These are phyloP conservation scores for Sandelia bainsii DNA, from an alignment of 2,797 vertebrate genomes.

Conservation along the genomic window DNA sequence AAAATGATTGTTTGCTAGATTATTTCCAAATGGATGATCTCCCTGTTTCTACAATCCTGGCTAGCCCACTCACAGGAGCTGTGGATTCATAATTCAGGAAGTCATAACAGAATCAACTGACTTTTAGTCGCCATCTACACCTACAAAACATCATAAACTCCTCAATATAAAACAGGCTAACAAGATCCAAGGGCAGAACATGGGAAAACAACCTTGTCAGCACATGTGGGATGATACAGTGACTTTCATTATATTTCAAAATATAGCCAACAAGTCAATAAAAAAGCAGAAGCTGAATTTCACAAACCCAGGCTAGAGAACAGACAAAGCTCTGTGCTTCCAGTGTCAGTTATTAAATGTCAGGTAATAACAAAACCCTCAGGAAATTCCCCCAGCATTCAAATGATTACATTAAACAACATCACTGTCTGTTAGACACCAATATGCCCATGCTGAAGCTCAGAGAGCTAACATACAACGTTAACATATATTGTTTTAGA, in stretches of 20 bases:
- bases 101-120: slow-evolving; percentile 7
- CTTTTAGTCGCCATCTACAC: not conserved
- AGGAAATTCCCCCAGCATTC: slow-evolving; percentile 68
- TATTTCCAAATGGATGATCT: slow-evolving; percentile 37
- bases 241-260: slow-evolving; percentile 42
- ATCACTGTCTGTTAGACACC: slow-evolving; percentile 23
- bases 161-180: not conserved
- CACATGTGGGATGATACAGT: slow-evolving; percentile 3
- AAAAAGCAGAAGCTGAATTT: slow-evolving; percentile 43
- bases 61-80: slow-evolving; percentile 3
- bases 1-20: slow-evolving; percentile 41
- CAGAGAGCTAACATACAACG: not conserved
- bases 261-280: slow-evolving; percentile 3
- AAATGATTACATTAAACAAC: slow-evolving; percentile 61
- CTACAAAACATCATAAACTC: not conserved
- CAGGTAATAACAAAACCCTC: slow-evolving; percentile 56
- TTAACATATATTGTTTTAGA: slow-evolving; percentile 9
- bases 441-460: not conserved
- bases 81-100: slow-evolving; percentile 25
- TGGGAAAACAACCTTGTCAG: slow-evolving; percentile 1
- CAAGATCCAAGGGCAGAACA: not conserved
- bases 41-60: slow-evolving; percentile 2
- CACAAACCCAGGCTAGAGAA: slow-evolving; percentile 36
- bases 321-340: slow-evolving; percentile 44
- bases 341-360: slow-evolving; percentile 62